Conservation (phyloP, 2,113 vertebrate genomes). For the Microcebus murinus region DNA sequence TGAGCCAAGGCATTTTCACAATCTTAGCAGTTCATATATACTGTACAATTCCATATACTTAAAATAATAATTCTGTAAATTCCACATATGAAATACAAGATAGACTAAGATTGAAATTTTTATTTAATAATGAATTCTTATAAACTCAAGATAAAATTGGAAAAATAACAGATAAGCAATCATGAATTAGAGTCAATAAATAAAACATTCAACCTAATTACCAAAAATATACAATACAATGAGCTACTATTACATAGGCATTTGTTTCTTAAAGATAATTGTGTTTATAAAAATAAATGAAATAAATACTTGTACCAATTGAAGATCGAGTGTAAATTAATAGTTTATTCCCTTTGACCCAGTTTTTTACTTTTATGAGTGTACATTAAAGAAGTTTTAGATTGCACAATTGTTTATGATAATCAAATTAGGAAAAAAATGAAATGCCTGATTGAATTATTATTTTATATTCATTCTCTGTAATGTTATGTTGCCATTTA, state of each 20-base stretch:
- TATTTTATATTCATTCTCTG: neutral
- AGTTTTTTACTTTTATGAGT: neutral
- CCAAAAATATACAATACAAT: neutral
- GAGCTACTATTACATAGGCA: neutral
- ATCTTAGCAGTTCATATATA: neutral
- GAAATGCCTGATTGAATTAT: neutral
- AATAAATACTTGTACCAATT: neutral
- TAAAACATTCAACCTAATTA: neutral
- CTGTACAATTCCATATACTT: neutral
- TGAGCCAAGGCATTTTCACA: neutral
- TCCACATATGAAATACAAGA: neutral
- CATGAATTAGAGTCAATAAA: neutral
- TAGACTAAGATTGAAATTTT: neutral
- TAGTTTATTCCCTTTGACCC: neutral
- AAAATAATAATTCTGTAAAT: constrained; percentile 14
- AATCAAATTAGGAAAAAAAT: neutral
- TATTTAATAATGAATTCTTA: constrained; percentile 6
- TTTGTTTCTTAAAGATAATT: neutral
- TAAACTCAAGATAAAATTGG: neutral
- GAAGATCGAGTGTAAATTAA: neutral
- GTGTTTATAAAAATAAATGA: neutral
- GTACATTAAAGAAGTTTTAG: neutral
- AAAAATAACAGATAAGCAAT: neutral
- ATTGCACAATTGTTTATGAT: neutral
- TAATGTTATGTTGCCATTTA: neutral